Conservation (phyloP, 2,113 vertebrate genomes). For the Pelodiscus sinensis region DNA sequence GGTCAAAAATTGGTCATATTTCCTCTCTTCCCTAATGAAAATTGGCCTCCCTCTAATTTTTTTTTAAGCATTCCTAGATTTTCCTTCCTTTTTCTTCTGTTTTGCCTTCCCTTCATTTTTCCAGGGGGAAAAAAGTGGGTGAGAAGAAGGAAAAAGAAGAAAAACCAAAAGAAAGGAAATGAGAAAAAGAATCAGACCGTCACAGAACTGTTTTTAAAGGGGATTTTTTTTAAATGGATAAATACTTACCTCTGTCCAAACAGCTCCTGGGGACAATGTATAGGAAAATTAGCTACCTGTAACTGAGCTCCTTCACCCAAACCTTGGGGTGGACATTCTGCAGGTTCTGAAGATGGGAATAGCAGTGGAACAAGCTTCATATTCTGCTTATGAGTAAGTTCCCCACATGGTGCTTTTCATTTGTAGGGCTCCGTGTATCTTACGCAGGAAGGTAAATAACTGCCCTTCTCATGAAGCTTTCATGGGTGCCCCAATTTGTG, state of each 20-base stretch:
- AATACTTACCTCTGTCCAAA: too few species aligned
- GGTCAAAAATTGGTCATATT: background rate
- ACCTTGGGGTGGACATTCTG: background rate
- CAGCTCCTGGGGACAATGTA: too few species aligned
- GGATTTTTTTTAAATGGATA: too few species aligned
- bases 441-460: background rate
- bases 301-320: background rate
- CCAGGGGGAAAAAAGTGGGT: background rate
- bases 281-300: background rate
- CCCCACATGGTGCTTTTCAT: background rate
- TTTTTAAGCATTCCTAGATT: background rate
- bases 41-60: background rate
- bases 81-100: background rate
- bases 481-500: background rate
- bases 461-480: background rate
- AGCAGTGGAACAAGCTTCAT: background rate
- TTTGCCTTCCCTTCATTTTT: background rate
- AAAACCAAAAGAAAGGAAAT: background rate
- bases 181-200: background rate
- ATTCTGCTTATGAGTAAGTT: background rate
- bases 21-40: background rate
- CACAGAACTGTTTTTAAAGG: background rate
- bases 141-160: background rate
- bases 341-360: background rate
- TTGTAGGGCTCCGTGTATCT: background rate